phyloP scores from a whole-genome alignment of 2,888 invertebrate genomes.

The Rhorus exstirpatorius region DNA sequence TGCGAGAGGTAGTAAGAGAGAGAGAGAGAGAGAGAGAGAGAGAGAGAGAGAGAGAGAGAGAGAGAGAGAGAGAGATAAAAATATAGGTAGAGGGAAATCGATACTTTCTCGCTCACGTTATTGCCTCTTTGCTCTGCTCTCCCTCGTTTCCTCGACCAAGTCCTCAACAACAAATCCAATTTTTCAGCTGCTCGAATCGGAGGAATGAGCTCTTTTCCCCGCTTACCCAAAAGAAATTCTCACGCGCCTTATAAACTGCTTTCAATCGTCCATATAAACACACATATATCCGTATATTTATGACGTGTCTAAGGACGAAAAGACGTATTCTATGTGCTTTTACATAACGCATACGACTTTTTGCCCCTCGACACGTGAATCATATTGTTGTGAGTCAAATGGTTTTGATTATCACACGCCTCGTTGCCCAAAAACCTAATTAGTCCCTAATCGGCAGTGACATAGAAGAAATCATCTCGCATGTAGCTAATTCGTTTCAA shows the following conservation, averaged over 20 bases:
- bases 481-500: neutral
- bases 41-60: slow-evolving; percentile 3
- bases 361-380: no score
- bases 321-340: no score
- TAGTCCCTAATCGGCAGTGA: slow-evolving; percentile 41
- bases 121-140: slow-evolving; percentile 25
- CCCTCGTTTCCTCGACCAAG: slow-evolving; percentile 33
- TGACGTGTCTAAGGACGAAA: no score
- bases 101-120: slow-evolving; percentile 57
- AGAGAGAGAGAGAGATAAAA: slow-evolving; percentile 44
- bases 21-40: slow-evolving; percentile 35
- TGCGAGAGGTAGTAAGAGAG: neutral
- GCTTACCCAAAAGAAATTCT: slow-evolving; percentile 49
- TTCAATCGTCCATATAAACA: neutral
- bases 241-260: slow-evolving; percentile 27
- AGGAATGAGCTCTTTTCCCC: slow-evolving; percentile 53
- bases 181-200: slow-evolving; percentile 62
- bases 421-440: slow-evolving; percentile 61
- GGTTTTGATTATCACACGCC: slow-evolving; percentile 21
- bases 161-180: slow-evolving; percentile 62
- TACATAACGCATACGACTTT: no score
- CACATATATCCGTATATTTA: no score
- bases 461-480: neutral
- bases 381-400: slow-evolving; percentile 29
- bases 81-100: slow-evolving; percentile 56